These are phyloP conservation scores for Drosophila histrio DNA, from an alignment of 2,888 invertebrate species.

Conservation along the genomic window DNA sequence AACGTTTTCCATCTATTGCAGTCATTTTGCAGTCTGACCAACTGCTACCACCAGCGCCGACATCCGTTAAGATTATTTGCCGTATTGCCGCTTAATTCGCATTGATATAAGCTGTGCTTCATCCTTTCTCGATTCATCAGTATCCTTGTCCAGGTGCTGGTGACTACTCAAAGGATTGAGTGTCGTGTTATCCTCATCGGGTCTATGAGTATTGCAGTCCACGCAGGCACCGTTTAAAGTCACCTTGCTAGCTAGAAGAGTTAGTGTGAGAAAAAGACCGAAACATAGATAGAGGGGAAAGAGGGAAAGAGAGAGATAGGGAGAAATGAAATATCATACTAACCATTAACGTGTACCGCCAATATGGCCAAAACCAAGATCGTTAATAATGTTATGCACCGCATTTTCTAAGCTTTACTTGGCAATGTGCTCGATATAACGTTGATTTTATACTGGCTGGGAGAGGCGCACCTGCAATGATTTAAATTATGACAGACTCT, in stretches of 20 bases:
- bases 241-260: slow-evolving; percentile 60
- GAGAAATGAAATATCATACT: slow-evolving; percentile 14
- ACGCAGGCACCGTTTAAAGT: slow-evolving; percentile 51
- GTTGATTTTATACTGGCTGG: slow-evolving; percentile 48
- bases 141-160: no score
- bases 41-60: no score
- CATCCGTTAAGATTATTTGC: no score
- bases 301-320: background rate
- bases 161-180: background rate
- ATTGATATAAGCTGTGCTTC: no score
- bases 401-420: slow-evolving; percentile 42
- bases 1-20: no score
- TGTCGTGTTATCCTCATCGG: slow-evolving; percentile 31
- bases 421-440: slow-evolving; percentile 6
- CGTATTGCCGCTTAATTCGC: no score
- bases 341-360: slow-evolving; percentile 43
- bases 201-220: slow-evolving; percentile 34
- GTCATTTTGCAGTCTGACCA: no score
- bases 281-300: no score
- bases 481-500: background rate
- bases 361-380: slow-evolving; percentile 43
- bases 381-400: slow-evolving; percentile 38
- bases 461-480: background rate
- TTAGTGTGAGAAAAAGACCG: background rate
- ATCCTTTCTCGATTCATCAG: no score